phyloP scores from a whole-genome alignment of 2,113 vertebrate species.

The Onychostoma macrolepis region DNA sequence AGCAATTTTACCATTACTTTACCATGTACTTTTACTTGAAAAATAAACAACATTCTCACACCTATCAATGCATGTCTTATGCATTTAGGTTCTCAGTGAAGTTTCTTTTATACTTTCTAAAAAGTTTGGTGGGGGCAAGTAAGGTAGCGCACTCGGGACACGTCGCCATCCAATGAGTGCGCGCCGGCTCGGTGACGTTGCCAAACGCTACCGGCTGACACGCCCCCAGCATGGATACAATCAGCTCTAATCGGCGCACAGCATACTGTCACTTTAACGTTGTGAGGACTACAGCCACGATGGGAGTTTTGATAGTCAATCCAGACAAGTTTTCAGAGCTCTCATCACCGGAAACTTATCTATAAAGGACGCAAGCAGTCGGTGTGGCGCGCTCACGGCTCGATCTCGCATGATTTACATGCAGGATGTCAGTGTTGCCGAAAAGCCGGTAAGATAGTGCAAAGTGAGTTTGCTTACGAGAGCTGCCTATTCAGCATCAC shows the following conservation, averaged over 20 bases:
- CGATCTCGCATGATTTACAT: slow-evolving; percentile 65
- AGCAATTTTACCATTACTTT: no score
- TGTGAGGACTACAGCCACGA: slow-evolving; percentile 69
- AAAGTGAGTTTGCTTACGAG: slow-evolving; percentile 78
- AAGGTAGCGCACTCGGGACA: slow-evolving; percentile 67
- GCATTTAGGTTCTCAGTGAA: neutral
- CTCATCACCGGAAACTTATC: slow-evolving; percentile 57
- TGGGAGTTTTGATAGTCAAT: slow-evolving; percentile 74
- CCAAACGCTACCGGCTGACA: slow-evolving; percentile 70
- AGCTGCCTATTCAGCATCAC: slow-evolving; percentile 72
- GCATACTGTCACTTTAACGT: slow-evolving; percentile 73
- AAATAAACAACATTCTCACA: neutral
- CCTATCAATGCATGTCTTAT: neutral
- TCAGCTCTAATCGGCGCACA: slow-evolving; percentile 70
- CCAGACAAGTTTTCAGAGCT: slow-evolving; percentile 67
- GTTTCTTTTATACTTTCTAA: slow-evolving; percentile 32
- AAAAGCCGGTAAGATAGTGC: slow-evolving; percentile 74
- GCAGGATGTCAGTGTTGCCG: slow-evolving; percentile 76
- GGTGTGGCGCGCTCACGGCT: slow-evolving; percentile 58
- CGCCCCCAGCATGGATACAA: slow-evolving; percentile 82
- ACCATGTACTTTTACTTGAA: no score
- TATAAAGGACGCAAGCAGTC: slow-evolving; percentile 61
- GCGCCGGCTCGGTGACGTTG: slow-evolving; percentile 66
- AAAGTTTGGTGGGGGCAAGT: slow-evolving; percentile 56
- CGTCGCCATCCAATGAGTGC: slow-evolving; percentile 70